These are phyloP conservation scores for Eospalax fontanierii DNA, from an alignment of 2,797 vertebrate genomes.

Conservation along the genomic window DNA sequence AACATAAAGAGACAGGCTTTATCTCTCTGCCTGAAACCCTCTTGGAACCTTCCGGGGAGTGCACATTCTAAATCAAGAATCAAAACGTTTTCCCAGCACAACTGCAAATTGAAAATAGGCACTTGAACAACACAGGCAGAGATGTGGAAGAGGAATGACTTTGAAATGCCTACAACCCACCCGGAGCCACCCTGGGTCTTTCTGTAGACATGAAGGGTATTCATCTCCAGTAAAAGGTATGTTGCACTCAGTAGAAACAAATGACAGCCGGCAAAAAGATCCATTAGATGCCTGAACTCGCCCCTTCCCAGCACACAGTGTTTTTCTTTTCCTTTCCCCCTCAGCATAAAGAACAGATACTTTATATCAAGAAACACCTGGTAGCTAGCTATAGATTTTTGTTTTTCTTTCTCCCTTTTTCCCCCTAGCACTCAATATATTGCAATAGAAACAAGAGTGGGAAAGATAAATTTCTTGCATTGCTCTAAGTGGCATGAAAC, in stretches of 20 bases:
- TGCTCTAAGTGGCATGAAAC: constrained; percentile 46
- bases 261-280: constrained; percentile 80
- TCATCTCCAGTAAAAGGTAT: constrained; percentile 68
- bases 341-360: constrained; percentile 47
- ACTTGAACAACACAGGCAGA: constrained; percentile 81
- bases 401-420: constrained; percentile 34
- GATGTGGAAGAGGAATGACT: constrained; percentile 57
- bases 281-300: constrained; percentile 60
- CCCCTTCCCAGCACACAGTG: constrained; percentile 60
- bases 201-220: constrained; percentile 69
- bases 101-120: constrained; percentile 85
- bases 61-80: constrained; percentile 86
- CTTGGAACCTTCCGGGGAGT: constrained; percentile 82
- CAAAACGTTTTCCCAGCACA: constrained; percentile 81
- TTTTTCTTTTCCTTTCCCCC: constrained; percentile 52
- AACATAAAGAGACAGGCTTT: constrained; percentile 85
- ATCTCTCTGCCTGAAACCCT: constrained; percentile 82
- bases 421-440: not conserved
- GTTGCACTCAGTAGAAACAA: constrained; percentile 61
- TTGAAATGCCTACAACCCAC: constrained; percentile 79
- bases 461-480: constrained; percentile 53
- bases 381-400: constrained; percentile 24
- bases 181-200: constrained; percentile 66
- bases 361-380: constrained; percentile 65
- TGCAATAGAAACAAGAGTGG: not conserved